Percentiles rank a stretch among this genome's conserved stretches.
Conservation (phyloP, 64 coral and sea anemone genomes). For the Stylophora pistillata region DNA sequence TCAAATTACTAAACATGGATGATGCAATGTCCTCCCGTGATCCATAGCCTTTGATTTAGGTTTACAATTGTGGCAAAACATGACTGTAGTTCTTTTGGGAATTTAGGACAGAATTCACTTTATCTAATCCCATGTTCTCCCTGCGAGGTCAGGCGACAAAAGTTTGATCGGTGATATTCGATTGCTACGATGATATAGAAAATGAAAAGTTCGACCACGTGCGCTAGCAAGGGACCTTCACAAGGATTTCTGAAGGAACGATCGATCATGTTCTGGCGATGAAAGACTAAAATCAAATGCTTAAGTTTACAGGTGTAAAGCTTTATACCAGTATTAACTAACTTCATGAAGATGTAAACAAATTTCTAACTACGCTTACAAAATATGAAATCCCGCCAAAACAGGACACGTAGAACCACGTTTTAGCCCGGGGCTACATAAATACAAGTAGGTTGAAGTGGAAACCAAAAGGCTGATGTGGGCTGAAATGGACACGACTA, state of each 20-base stretch:
- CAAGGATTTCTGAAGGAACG: neutral
- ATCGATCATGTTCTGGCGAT: neutral
- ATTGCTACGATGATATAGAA: neutral
- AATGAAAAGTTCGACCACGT: neutral
- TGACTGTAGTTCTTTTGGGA: neutral
- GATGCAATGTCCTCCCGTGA: neutral
- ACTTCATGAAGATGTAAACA: neutral
- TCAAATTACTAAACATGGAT: neutral
- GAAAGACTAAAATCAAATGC: neutral
- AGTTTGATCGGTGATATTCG: neutral
- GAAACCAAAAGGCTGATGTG: too few relatives aligned
- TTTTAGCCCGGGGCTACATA: slow-evolving; percentile 12
- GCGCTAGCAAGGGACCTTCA: neutral
- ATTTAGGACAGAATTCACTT: neutral
- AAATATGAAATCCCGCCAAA: slow-evolving; percentile 26
- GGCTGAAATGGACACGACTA: neutral
- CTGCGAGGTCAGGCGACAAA: neutral
- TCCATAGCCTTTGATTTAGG: neutral
- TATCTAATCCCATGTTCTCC: neutral
- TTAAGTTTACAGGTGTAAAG: neutral
- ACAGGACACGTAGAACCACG: neutral
- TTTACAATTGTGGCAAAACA: neutral
- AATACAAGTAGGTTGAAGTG: too few relatives aligned
- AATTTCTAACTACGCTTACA: neutral
- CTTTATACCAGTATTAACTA: neutral